Evolutionary conservation across 2,113 vertebrate species (phyloP).

Genomic region (Apodemus sylvaticus): DNA sequence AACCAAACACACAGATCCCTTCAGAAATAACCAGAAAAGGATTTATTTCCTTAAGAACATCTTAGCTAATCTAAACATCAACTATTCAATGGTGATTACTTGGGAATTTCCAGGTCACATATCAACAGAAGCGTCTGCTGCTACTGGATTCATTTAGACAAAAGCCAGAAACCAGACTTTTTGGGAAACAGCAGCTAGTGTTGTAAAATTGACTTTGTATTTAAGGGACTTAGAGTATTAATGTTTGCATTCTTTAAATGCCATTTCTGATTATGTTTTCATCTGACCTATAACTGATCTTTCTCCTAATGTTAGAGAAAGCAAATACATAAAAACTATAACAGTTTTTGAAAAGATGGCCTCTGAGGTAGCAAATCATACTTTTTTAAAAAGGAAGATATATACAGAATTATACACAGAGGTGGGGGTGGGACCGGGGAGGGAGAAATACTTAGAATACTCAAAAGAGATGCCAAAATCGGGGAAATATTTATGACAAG

Average conservation of each 20-base stretch:
- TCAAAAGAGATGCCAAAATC: conserved; percentile 22
- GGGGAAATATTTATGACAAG: background rate
- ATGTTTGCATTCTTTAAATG: conserved; percentile 56
- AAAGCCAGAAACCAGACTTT: conserved; percentile 70
- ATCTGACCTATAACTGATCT: conserved; percentile 56
- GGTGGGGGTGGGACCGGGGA: background rate
- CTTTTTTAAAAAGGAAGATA: background rate
- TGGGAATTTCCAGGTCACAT: conserved; percentile 79
- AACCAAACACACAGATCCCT: conserved; percentile 59
- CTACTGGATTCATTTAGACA: conserved; percentile 72
- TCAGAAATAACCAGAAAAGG: conserved; percentile 75
- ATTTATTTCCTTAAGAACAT: conserved; percentile 74
- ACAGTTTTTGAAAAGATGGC: conserved; percentile 59
- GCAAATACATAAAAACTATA: conserved; percentile 36
- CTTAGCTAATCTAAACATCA: conserved; percentile 78
- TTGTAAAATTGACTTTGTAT: conserved; percentile 43
- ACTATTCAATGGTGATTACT: conserved; percentile 76
- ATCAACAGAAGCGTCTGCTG: conserved; percentile 46
- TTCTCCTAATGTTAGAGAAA: conserved; percentile 30
- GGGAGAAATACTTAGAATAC: background rate
- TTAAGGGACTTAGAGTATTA: conserved; percentile 37
- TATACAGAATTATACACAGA: background rate
- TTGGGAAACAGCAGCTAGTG: background rate
- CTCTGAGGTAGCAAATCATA: background rate
- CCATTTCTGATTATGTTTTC: conserved; percentile 48